Evolutionary conservation across 1,140 invertebrate species (phyloP).

Genomic region (Trypoxylus dichotomus): DNA sequence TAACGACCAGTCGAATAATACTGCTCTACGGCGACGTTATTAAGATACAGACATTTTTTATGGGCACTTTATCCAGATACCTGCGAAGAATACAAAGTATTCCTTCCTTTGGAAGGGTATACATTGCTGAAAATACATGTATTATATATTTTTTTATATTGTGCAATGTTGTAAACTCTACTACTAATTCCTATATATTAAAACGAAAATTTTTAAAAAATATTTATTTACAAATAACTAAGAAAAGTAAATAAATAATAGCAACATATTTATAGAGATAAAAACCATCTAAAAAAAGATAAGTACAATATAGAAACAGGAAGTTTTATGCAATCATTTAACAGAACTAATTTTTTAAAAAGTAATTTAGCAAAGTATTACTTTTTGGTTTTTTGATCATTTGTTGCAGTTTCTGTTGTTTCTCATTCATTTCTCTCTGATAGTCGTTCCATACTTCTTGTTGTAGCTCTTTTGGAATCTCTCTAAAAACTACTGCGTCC

Average conservation of each 20-base stretch:
- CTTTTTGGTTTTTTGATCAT: conserved; percentile 56
- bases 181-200: neutral
- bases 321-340: neutral
- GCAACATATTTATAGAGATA: conserved; percentile 3
- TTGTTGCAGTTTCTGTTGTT: conserved; percentile 33
- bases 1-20: too few relatives aligned
- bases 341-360: conserved; percentile 57
- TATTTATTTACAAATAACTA: conserved; percentile 2
- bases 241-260: conserved; percentile 1
- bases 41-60: too few relatives aligned
- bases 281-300: neutral
- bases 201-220: neutral
- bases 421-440: conserved; percentile 48
- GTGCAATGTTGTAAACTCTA: neutral
- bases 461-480: conserved; percentile 63
- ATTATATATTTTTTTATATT: too few relatives aligned
- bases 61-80: too few relatives aligned
- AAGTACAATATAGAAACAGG: neutral
- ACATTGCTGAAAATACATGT: too few relatives aligned
- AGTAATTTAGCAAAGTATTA: conserved; percentile 64
- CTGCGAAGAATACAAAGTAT: too few relatives aligned
- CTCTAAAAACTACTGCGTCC: conserved; percentile 63
- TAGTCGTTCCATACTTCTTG: conserved; percentile 64
- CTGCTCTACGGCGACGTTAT: too few relatives aligned
- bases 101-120: too few relatives aligned